phyloP scores from a whole-genome alignment of 2,797 vertebrate species.

The Peromyscus nudipes region DNA sequence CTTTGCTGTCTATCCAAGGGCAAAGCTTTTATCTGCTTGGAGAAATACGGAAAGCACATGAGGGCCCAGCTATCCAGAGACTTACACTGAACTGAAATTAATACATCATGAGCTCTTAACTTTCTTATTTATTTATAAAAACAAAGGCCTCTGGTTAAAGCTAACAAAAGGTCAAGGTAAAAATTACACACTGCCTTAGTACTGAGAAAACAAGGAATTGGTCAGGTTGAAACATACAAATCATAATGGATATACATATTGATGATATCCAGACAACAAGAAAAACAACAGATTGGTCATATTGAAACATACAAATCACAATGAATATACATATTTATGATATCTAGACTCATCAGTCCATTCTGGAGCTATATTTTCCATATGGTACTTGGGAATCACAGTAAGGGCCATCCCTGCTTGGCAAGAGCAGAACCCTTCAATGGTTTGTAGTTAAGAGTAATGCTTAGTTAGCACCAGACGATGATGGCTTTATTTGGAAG shows the following conservation, averaged over 20 bases:
- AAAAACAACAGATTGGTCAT: background rate
- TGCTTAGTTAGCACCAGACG: background rate
- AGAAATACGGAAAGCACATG: background rate
- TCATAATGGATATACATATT: background rate
- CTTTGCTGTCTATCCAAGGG: slow-evolving; percentile 1
- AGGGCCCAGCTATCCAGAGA: background rate
- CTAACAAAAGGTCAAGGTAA: background rate
- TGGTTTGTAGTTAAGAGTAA: background rate
- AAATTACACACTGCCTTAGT: background rate
- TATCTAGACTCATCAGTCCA: background rate
- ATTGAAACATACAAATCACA: background rate
- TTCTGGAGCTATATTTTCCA: background rate
- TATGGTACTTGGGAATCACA: background rate
- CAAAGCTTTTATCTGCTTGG: background rate
- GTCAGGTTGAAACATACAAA: background rate
- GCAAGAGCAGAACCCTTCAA: background rate
- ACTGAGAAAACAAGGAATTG: background rate
- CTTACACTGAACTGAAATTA: background rate
- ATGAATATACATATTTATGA: background rate
- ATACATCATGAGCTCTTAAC: background rate
- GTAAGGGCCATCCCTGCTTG: background rate
- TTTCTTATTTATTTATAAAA: slow-evolving; percentile 42
- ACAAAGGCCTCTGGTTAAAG: background rate
- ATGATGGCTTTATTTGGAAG: background rate
- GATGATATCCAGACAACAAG: background rate